Evolutionary conservation across 2,888 invertebrate species (phyloP), one percentile per base, ranked within the genome.

Genomic region (Leptopterna dolabrata): DNA sequence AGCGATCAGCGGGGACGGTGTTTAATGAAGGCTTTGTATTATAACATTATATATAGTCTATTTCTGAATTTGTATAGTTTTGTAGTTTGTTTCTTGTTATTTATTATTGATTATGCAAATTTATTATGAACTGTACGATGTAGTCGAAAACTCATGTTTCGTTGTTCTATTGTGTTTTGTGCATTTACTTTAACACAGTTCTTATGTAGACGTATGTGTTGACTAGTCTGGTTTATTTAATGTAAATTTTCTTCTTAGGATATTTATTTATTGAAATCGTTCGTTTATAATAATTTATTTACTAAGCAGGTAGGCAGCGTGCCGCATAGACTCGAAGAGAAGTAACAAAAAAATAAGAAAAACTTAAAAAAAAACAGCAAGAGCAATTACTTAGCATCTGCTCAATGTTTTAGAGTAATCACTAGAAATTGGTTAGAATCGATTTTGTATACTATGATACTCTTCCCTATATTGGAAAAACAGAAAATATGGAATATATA

Each of bases 381-480:
- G 89, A 89, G 89, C 89, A 89, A 89, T 89, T 88, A 87, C 76
- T 88, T 88, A 89, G 89, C 86, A 63, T 88, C 85, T 89, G 89
- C 89, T 89, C 89, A 89, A 89, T 80, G 82, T 81, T 78, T 88
- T 88, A 88, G 88, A 89, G 83, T 87, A 88, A 78, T 84, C 80
- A 51, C 88, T 89, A 89, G 89, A 84, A 76, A 78, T 87, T 88
- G 88, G 87, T 88, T 89, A 89, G 89, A 88, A 78, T 80, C 89
- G 43, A 78, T 87, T 89, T 89, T 89, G 88, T 88, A 89, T 88
- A 87, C 88, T 89, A 89, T 86, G 70, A 86, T 88, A 88, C 81
- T 88, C 88, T 89, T 89, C 88, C 88, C 83, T 87, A 86, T 82
- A 87, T 47, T 81, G 19, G 45, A 63, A 86, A 82, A 81, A 47